phyloP scores from a whole-genome alignment of 2,888 invertebrate species.

The Agrotis exclamationis region DNA sequence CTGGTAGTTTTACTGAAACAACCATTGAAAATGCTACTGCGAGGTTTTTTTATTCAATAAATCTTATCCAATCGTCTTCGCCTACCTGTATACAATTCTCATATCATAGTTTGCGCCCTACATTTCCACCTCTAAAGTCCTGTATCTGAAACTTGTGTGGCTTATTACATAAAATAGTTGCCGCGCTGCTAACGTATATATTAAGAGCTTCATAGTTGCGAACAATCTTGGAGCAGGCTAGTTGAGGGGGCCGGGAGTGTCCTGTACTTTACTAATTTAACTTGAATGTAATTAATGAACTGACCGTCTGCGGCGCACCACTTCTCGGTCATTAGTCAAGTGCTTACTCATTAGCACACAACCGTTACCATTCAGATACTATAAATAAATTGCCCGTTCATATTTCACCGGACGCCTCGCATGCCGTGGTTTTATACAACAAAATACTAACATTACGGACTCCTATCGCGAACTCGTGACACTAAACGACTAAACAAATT shows the following conservation, averaged over 20 bases:
- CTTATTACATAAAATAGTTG: constrained; percentile 27
- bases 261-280: constrained; percentile 71
- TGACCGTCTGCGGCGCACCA: constrained; percentile 72
- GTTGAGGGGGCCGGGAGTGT: constrained; percentile 49
- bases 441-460: constrained; percentile 40
- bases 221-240: constrained; percentile 54
- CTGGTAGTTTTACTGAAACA: neutral
- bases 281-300: constrained; percentile 79
- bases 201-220: constrained; percentile 42
- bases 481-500: constrained; percentile 56
- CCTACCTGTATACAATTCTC: constrained; percentile 1
- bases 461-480: constrained; percentile 30
- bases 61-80: neutral
- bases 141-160: constrained; percentile 29
- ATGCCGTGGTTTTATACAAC: constrained; percentile 22
- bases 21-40: neutral
- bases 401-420: constrained; percentile 35
- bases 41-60: constrained; percentile 9
- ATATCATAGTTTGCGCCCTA: constrained; percentile 12
- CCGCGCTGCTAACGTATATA: constrained; percentile 19
- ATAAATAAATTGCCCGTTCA: constrained; percentile 51
- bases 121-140: constrained; percentile 13
- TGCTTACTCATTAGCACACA: constrained; percentile 69
- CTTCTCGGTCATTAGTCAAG: constrained; percentile 71
- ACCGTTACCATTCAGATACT: constrained; percentile 59